Conservation (phyloP, 2,888 invertebrate genomes). For the Pocota personata region DNA sequence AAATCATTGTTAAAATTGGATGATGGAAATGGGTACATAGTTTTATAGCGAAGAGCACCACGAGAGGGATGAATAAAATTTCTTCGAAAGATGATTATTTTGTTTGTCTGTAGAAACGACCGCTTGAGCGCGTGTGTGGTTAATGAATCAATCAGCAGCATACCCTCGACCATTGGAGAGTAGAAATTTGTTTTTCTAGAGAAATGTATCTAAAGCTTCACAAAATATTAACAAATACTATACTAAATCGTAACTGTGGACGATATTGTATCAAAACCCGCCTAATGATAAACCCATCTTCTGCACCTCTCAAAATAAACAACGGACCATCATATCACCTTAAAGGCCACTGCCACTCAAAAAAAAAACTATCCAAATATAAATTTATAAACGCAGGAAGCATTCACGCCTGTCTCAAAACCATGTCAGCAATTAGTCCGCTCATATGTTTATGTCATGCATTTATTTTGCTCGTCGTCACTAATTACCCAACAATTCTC, state of each 20-base stretch:
- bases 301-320: neutral
- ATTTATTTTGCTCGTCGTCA: slow-evolving; percentile 40
- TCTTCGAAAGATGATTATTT: neutral
- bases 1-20: slow-evolving; percentile 21
- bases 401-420: slow-evolving; percentile 33
- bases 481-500: slow-evolving; percentile 43
- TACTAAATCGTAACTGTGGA: too few relatives aligned
- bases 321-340: neutral
- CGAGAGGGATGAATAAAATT: too few relatives aligned
- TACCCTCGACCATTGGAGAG: too few relatives aligned
- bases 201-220: too few relatives aligned
- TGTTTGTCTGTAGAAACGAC: too few relatives aligned
- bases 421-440: slow-evolving; percentile 58
- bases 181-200: too few relatives aligned
- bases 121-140: too few relatives aligned
- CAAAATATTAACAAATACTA: too few relatives aligned
- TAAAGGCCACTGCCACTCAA: slow-evolving; percentile 1
- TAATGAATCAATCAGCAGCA: too few relatives aligned
- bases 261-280: too few relatives aligned
- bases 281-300: too few relatives aligned
- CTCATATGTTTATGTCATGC: slow-evolving; percentile 54
- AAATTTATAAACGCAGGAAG: slow-evolving; percentile 26
- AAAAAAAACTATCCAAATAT: neutral
- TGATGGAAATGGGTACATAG: neutral
- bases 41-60: neutral